A percentile compares a stretch with the other conserved stretches of the same genome.
Evolutionary conservation across 2,797 vertebrate genomes (phyloP).

Genomic region (Eulemur rubriventer): DNA sequence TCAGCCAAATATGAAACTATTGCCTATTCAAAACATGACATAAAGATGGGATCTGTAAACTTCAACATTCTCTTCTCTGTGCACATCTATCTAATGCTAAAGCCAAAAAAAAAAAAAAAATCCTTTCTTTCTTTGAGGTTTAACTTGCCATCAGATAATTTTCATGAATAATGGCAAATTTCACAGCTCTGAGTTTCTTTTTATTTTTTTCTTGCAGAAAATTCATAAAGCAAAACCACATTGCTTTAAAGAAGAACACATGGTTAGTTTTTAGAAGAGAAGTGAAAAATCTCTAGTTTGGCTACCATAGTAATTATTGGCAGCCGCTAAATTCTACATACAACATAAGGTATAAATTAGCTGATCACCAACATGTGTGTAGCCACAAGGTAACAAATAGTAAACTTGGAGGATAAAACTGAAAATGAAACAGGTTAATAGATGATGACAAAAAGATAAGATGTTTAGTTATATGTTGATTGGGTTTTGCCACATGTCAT

Average conservation of each 20-base stretch:
- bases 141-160: slow-evolving; percentile 41
- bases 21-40: background rate
- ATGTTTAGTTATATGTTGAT: background rate
- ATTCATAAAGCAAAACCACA: slow-evolving; percentile 72
- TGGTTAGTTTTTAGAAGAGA: slow-evolving; percentile 69
- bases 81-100: background rate
- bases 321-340: slow-evolving; percentile 74
- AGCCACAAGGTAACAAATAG: slow-evolving; percentile 60
- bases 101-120: background rate
- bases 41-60: background rate
- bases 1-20: background rate
- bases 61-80: background rate
- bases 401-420: background rate
- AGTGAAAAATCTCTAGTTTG: slow-evolving; percentile 77
- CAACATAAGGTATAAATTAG: slow-evolving; percentile 79
- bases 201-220: slow-evolving; percentile 43
- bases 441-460: slow-evolving; percentile 35
- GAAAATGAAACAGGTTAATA: slow-evolving; percentile 39
- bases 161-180: slow-evolving; percentile 75
- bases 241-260: slow-evolving; percentile 73
- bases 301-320: slow-evolving; percentile 76
- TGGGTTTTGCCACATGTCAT: background rate
- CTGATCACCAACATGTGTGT: slow-evolving; percentile 81
- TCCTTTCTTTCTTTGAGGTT: background rate
- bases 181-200: slow-evolving; percentile 67